Base-by-base conservation (phyloP, 2,113 vertebrate genomes). In the Nothoprocta perdicaria region DNA sequence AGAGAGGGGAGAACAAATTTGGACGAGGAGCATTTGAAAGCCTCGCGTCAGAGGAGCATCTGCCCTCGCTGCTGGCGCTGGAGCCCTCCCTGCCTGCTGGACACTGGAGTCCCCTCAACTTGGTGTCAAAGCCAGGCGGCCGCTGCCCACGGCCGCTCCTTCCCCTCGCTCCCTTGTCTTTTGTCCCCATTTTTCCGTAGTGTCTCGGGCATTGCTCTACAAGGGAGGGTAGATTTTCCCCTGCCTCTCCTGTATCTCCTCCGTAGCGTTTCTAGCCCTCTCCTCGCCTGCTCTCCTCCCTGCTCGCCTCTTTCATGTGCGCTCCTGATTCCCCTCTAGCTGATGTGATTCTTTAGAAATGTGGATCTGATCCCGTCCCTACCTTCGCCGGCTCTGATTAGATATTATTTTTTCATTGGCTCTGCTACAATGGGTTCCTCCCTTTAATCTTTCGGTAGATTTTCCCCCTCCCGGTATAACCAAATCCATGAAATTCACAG, bases 401-500 rank as follows among this genome's bases (percentile, higher is more conserved):
- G 95, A 91, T 96, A 94, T 94, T 95, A 96, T 96, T 96, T 96
- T 96, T 96, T 88, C 94, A 96, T 96, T 96, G 96, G 96, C 95
- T 96, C 94, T 78, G 91, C 96, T 96, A 95, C 94, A 93, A 86
- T 88, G 65, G 80, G 92, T 87, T 94, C 90, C 94, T 96, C 94
- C 95, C 92, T 94, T 90, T 91, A 71, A 91, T 93, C 92, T 95
- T 87, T 63, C 50, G 40, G 46, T 95, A 92, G 85, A 92, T 95
- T 93, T 95, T 82, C 90, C 93, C 86, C 94, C 86, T 82, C 91
- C 87, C 84, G 72, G 82, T 96, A 78, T 96, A 83, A 85, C 96
- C 97, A 97, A 97, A 97, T 96, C 97, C 96, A 94, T 87, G 97
- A 95, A 97, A 97, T 95, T 96, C 96, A 79, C 74, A 96, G 96